Conservation (phyloP, 2,797 vertebrate species). For the Pseudomugil tenellus region DNA sequence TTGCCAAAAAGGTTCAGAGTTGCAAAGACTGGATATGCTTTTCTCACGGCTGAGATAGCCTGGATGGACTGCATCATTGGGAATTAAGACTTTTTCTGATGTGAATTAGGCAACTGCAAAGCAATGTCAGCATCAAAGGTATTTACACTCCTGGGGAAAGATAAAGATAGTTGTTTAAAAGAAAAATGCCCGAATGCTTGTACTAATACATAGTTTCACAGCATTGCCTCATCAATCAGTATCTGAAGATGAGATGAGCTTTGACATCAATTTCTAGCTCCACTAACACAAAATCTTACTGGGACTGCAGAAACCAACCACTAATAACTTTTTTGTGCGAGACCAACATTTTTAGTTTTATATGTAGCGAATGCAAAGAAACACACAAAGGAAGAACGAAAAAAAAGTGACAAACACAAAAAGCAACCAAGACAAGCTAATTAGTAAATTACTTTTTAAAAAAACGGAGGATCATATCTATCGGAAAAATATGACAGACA, state of each 20-base stretch:
- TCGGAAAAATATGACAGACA: too few relatives aligned
- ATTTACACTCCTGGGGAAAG: conserved; percentile 33
- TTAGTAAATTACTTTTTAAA: too few relatives aligned
- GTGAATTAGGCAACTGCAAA: conserved; percentile 54
- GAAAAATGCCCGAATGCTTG: conserved; percentile 7
- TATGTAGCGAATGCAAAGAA: too few relatives aligned
- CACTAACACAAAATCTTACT: too few relatives aligned
- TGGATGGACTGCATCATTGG: conserved; percentile 54
- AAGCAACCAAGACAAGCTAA: too few relatives aligned
- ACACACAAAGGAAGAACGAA: too few relatives aligned
- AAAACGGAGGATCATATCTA: too few relatives aligned
- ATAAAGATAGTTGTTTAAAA: conserved; percentile 21
- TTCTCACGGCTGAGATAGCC: conserved; percentile 71
- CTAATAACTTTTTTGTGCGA: too few relatives aligned
- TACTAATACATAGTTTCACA: background rate
- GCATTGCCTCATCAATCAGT: background rate
- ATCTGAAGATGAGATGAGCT: background rate
- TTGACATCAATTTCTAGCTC: background rate
- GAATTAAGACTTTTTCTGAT: conserved; percentile 60
- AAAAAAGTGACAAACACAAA: too few relatives aligned
- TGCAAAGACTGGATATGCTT: conserved; percentile 63
- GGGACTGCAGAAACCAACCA: too few relatives aligned
- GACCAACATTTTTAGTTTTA: too few relatives aligned
- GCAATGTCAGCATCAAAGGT: conserved; percentile 42
- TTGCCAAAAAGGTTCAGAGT: conserved; percentile 69